Conservation (phyloP, 2,888 invertebrate species). For the Selenia dentaria region DNA sequence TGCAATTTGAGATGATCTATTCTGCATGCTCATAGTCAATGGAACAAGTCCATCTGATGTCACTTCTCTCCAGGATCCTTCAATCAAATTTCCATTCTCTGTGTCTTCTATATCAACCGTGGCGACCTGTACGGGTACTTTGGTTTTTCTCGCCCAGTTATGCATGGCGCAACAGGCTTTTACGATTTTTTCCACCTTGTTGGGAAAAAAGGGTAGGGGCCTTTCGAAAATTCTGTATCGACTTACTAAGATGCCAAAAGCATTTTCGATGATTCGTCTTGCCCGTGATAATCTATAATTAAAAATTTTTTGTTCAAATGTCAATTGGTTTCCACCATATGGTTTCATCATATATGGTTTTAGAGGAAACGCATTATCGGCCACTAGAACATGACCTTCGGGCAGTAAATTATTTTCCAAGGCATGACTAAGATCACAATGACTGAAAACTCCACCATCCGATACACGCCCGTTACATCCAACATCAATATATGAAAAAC, state of each 20-base stretch:
- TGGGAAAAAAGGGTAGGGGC: not conserved
- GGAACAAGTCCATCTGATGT: constrained; percentile 3
- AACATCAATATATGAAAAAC: constrained; percentile 36
- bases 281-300: constrained; percentile 1
- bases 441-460: constrained; percentile 37
- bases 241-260: constrained; percentile 8
- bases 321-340: not conserved
- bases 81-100: not conserved
- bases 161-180: not conserved
- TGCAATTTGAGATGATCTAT: constrained; percentile 2
- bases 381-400: constrained; percentile 20
- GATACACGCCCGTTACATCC: constrained; percentile 37
- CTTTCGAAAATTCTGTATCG: constrained; percentile 5
- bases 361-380: constrained; percentile 15
- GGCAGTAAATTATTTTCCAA: constrained; percentile 28
- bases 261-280: constrained; percentile 4
- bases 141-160: not conserved
- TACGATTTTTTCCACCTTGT: not conserved
- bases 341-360: constrained; percentile 14
- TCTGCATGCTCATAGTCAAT: not conserved
- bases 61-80: not conserved
- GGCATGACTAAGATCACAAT: constrained; percentile 26
- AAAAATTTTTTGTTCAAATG: not conserved
- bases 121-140: not conserved
- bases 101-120: not conserved